Percentiles rank a stretch among this genome's conserved stretches.
Conservation (phyloP, 2,797 vertebrate species). For the Linurgus olivaceus region DNA sequence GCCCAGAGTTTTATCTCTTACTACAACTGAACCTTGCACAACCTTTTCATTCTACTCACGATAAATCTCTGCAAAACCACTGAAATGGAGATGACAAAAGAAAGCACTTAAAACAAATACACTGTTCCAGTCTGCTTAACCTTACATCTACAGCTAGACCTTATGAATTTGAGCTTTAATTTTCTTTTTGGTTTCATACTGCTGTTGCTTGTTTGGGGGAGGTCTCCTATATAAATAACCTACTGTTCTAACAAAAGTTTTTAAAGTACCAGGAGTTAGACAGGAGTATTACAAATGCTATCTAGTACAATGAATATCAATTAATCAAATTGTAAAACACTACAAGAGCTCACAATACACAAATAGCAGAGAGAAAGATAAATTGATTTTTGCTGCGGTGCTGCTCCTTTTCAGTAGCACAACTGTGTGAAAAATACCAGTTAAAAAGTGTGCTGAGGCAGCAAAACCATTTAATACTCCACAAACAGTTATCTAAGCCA, state of each 20-base stretch:
- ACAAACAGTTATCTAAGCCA: slow-evolving; percentile 98
- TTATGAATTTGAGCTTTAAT: slow-evolving; percentile 34
- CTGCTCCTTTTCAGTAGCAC: slow-evolving; percentile 94
- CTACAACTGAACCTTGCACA: background rate
- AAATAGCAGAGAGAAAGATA: slow-evolving; percentile 79
- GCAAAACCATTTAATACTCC: slow-evolving; percentile 97
- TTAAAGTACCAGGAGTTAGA: slow-evolving; percentile 63
- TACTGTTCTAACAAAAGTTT: slow-evolving; percentile 70
- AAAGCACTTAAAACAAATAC: slow-evolving; percentile 28
- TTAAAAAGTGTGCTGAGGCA: slow-evolving; percentile 95
- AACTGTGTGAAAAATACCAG: slow-evolving; percentile 99
- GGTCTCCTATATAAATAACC: slow-evolving; percentile 64
- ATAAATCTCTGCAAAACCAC: slow-evolving; percentile 15
- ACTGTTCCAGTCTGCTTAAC: slow-evolving; percentile 59
- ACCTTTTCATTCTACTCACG: slow-evolving; percentile 33
- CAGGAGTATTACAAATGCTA: slow-evolving; percentile 72
- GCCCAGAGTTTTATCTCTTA: slow-evolving; percentile 16
- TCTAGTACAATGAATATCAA: slow-evolving; percentile 79
- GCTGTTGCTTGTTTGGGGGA: slow-evolving; percentile 54
- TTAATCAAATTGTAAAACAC: slow-evolving; percentile 80
- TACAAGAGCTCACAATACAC: slow-evolving; percentile 77
- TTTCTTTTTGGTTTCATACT: slow-evolving; percentile 44
- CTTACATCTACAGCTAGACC: slow-evolving; percentile 35
- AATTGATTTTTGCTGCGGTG: slow-evolving; percentile 89
- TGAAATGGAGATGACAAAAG: slow-evolving; percentile 38